These are phyloP conservation scores for Orchesella cincta DNA, from an alignment of 1,140 invertebrate species.

Conservation along the genomic window DNA sequence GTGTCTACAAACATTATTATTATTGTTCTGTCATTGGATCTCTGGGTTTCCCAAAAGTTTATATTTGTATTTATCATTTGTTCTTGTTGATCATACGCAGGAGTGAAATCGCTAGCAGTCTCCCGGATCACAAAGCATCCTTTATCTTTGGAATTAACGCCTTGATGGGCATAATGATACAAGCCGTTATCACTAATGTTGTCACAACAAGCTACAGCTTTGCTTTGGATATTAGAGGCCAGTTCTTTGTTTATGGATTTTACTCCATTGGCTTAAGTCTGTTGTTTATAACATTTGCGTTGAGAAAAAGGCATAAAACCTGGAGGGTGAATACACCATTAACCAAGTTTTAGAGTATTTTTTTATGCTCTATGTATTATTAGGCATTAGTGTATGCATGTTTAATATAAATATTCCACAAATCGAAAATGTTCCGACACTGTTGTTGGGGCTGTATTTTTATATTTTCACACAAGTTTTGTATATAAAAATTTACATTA, in stretches of 20 bases:
- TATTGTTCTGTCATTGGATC: background rate
- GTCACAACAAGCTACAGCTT: background rate
- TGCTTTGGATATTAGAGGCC: background rate
- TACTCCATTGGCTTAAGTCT: background rate
- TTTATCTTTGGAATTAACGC: slow-evolving; percentile 19
- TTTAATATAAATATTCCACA: background rate
- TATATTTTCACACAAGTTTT: background rate
- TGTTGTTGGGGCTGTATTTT: background rate
- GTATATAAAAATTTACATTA: background rate
- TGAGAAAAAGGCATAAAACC: background rate
- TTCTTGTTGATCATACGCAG: background rate
- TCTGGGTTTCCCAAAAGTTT: background rate
- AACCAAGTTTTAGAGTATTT: background rate
- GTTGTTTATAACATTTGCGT: background rate
- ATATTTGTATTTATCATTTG: background rate
- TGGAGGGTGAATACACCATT: background rate
- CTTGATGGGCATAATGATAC: background rate
- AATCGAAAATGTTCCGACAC: too few relatives aligned
- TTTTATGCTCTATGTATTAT: too few relatives aligned
- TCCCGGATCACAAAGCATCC: slow-evolving; percentile 10
- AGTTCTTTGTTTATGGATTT: slow-evolving; percentile 9
- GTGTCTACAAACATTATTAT: background rate
- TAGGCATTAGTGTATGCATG: too few relatives aligned
- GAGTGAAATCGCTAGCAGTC: slow-evolving; percentile 9
- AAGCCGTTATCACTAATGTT: background rate